Conservation (phyloP, 2,797 vertebrate species). For the Melanotaenia parkinsoni region DNA sequence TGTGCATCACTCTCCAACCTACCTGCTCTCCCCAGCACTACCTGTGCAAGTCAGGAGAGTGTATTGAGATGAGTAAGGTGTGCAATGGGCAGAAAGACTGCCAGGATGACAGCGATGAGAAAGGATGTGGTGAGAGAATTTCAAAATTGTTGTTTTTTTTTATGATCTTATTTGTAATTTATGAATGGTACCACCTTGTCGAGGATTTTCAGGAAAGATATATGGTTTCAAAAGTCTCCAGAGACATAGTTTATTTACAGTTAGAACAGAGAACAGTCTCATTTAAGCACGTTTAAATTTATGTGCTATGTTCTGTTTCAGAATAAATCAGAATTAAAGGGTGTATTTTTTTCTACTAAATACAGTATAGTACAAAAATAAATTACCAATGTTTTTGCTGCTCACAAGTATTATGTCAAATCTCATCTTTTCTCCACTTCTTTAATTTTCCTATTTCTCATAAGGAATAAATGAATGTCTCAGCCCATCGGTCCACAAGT, state of each 20-base stretch:
- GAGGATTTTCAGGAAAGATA: neutral
- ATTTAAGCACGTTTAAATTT: neutral
- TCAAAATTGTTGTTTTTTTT: neutral
- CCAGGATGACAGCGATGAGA: conserved; percentile 91
- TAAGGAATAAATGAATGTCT: conserved; percentile 82
- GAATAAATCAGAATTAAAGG: neutral
- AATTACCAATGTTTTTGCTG: neutral
- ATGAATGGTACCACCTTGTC: neutral
- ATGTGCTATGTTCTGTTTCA: neutral
- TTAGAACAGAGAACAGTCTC: neutral
- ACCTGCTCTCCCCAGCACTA: conserved; percentile 90
- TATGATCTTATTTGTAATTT: neutral
- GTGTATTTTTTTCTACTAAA: neutral
- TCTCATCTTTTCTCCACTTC: neutral
- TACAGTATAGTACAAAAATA: neutral
- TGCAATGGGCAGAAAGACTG: conserved; percentile 92
- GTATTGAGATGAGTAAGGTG: conserved; percentile 86
- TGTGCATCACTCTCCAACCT: conserved; percentile 85
- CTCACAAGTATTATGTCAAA: neutral
- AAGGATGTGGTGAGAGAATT: conserved; percentile 88
- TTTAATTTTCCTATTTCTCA: neutral
- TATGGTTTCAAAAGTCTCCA: neutral
- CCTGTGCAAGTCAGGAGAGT: conserved; percentile 90
- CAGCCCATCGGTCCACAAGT: conserved; percentile 73
- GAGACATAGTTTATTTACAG: neutral